Evolutionary conservation across 92 coral and sea anemone species (phyloP), one percentile per base, ranked within the genome.

Genomic region (Palythoa caribaeorum): DNA sequence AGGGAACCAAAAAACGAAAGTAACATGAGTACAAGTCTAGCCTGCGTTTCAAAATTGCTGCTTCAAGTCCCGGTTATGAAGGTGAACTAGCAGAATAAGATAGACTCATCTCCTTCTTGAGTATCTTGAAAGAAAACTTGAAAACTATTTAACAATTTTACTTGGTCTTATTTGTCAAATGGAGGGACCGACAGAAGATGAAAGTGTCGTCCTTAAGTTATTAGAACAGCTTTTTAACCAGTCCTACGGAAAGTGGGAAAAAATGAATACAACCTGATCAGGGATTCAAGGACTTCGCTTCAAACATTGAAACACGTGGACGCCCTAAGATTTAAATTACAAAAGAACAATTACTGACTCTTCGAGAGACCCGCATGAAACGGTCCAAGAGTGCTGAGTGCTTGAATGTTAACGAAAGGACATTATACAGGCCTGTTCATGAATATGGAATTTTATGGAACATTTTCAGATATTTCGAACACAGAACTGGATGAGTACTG

Each of bases 341-440:
- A 15, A 89, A 78, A 66, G 92, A 89, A 57, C 90, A 92, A 88
- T 54, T 90, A 52, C 21, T 70, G 84, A 54, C 74, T 75, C 91
- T 90, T 81, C 60, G 90, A 17, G 92, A 92, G 88, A 89, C 88
- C 70, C 92, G 91, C 37, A 85, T 90, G 88, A 89, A 83, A 51
- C 87, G 95, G 89, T 74, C 88, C 38, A 86, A 75, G 76, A 78
- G 81, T 71, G 89, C 91, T 10, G 71, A 72, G 68, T 90, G 93
- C 74, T 88, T 92, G 19, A 92, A 55, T 83, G 69, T 92, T 52
- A 92, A 91, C 83, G 95, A 92, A 87, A 90, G 93, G 74, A 90
- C 95, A 38, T 87, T 87, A 71, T 28, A 28, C 28, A 83, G 93
- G 81, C 91, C 91, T 3, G 91, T 83, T 77, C 75, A 77, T 28